phyloP scores from a whole-genome alignment of 2,888 invertebrate genomes.

The Cactoblastis cactorum region DNA sequence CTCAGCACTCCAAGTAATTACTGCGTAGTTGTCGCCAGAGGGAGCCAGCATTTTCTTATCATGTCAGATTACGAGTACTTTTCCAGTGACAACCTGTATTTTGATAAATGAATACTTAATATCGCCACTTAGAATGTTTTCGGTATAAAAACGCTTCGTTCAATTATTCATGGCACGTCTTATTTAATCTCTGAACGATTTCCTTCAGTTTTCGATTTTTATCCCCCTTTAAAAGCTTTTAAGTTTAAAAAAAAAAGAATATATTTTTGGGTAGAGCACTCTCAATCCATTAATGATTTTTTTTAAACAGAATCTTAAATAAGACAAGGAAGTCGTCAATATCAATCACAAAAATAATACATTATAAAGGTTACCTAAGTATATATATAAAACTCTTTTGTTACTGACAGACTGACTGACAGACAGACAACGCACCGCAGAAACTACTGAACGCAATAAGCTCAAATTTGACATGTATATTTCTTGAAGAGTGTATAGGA shows the following conservation, averaged over 20 bases:
- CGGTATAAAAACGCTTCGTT: neutral
- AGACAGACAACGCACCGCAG: too few relatives aligned
- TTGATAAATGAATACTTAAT: constrained; percentile 6
- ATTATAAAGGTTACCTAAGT: too few relatives aligned
- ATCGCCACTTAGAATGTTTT: neutral
- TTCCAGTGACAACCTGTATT: constrained; percentile 1
- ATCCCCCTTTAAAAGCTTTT: neutral
- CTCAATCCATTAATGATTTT: neutral
- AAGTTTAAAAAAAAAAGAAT: neutral
- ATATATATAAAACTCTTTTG: too few relatives aligned
- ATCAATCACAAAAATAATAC: too few relatives aligned
- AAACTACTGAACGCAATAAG: too few relatives aligned
- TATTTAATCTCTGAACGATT: constrained; percentile 1
- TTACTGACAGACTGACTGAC: too few relatives aligned
- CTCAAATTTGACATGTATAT: too few relatives aligned
- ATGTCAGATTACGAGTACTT: neutral
- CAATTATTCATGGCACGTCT: constrained; percentile 2
- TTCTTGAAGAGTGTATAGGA: too few relatives aligned
- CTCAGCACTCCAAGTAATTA: constrained; percentile 7
- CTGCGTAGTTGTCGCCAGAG: neutral
- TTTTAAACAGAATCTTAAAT: too few relatives aligned
- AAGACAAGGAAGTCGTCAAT: too few relatives aligned
- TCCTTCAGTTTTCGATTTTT: neutral
- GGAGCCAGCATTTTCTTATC: neutral
- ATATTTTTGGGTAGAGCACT: neutral